Evolutionary conservation across 2,113 vertebrate genomes (phyloP), one percentile per base, ranked within the genome.

Genomic region (Chelonoidis abingdonii): DNA sequence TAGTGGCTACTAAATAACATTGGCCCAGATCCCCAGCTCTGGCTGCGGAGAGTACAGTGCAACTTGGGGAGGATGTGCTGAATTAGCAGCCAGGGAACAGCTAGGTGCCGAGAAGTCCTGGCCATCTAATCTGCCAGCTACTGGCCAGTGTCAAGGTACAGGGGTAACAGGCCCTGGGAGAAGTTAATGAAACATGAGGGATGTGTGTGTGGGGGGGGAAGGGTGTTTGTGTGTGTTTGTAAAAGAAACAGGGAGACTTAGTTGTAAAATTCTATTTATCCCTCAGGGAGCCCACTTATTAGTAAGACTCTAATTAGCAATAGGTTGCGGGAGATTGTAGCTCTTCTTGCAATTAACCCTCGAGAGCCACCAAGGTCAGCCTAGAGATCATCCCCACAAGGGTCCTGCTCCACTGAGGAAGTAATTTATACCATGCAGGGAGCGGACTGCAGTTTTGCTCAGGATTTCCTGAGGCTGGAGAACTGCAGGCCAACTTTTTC

Each of bases 131-230:
- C 88, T 96, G 97, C 98, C 92, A 96, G 97, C 90, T 97, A 86
- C 81, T 91, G 89, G 84, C 91, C 41, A 12, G 88, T 84, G 96
- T 97, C 89, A 96, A 85, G 11, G 82, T 11, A n/a, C 65, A 88
- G 57, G n/a, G 4, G 3, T 94, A 93, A 94, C 80, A 89, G 92
- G 80, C 44, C 24, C 84, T 12, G 8, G 59, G 96, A 94, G 97
- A 97, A 97, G 93, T 89, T 89, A 89, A 49, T 62, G 75, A 97
- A 97, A 97, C 83, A 94, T 93, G 93, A 97, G 91, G n/a, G 47
- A 90, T 35, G 17, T 44, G 65, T 44, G 94, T 92, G 97, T 90
- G 35, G 47, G 47, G 8, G 47, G 9, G 47, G 10, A 10, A 10
- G 10, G 47, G 47, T 49, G 92, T 38, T 17, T 50, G 76, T 52